Evolutionary conservation across 2,888 invertebrate genomes (phyloP).

Genomic region (Philopedon plagiatum): DNA sequence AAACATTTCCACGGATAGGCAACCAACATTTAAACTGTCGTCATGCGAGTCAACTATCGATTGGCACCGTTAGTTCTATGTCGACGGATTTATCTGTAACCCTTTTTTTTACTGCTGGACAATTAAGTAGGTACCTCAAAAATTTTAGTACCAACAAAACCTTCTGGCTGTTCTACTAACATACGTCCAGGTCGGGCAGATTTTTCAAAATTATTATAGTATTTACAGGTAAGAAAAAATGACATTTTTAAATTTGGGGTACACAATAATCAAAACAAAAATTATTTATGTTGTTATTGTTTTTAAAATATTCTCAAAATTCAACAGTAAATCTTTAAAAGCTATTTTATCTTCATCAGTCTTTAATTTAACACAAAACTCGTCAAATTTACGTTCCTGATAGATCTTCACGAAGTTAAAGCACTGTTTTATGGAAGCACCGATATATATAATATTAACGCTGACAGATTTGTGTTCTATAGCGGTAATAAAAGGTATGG

Average conservation of each 20-base stretch:
- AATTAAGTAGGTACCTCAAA: too few species aligned
- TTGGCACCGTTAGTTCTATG: too few species aligned
- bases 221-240: neutral
- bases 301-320: constrained; percentile 56
- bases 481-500: constrained; percentile 79
- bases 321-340: constrained; percentile 69
- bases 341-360: constrained; percentile 76
- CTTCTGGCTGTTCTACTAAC: too few species aligned
- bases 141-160: too few species aligned
- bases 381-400: constrained; percentile 77
- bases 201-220: constrained; percentile 1
- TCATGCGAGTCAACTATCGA: too few species aligned
- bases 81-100: too few species aligned
- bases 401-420: constrained; percentile 80
- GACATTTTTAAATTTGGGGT: neutral
- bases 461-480: constrained; percentile 76
- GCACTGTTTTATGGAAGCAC: constrained; percentile 86
- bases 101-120: too few species aligned
- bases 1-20: too few species aligned
- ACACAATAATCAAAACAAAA: neutral
- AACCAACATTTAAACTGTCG: too few species aligned
- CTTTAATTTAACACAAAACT: constrained; percentile 74
- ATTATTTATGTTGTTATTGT: neutral
- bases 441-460: constrained; percentile 79
- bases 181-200: too few species aligned